Evolutionary conservation across 1,140 invertebrate species (phyloP).

Genomic region (Acromyrmex heyeri): DNA sequence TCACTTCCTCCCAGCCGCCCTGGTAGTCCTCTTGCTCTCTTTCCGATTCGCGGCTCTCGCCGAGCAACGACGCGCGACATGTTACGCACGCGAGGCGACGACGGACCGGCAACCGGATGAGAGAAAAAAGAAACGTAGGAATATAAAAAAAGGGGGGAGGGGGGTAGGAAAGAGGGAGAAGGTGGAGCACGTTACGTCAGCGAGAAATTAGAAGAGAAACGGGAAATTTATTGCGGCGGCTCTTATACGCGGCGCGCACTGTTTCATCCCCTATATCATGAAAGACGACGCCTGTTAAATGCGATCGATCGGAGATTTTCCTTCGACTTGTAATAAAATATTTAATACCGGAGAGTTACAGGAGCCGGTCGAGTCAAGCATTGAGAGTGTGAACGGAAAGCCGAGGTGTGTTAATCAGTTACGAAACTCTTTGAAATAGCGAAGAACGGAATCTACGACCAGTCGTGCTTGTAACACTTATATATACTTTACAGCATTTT

Average conservation of each 20-base stretch:
- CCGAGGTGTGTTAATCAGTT: background rate
- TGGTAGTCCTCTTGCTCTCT: conserved; percentile 31
- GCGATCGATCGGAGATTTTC: conserved; percentile 51
- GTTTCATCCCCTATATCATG: conserved; percentile 36
- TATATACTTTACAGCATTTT: too few species aligned
- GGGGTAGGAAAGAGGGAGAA: background rate
- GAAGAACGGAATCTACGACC: background rate
- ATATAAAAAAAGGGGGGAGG: background rate
- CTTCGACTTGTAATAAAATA: conserved; percentile 28
- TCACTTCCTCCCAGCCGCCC: background rate
- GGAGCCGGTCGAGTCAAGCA: background rate
- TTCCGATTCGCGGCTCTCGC: conserved; percentile 47
- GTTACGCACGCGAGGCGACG: conserved; percentile 66
- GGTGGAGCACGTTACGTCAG: conserved; percentile 47
- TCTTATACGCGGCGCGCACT: conserved; percentile 35
- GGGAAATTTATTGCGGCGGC: conserved; percentile 69
- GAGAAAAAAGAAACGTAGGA: conserved; percentile 23
- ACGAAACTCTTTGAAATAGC: background rate
- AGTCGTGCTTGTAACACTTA: too few species aligned
- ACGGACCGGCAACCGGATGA: conserved; percentile 37
- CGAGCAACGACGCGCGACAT: conserved; percentile 56
- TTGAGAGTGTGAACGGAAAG: background rate
- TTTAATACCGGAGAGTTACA: background rate
- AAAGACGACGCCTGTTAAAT: conserved; percentile 44
- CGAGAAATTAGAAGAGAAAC: conserved; percentile 73